Conservation (phyloP, 2,797 vertebrate genomes). For the Rachycentron canadum region DNA sequence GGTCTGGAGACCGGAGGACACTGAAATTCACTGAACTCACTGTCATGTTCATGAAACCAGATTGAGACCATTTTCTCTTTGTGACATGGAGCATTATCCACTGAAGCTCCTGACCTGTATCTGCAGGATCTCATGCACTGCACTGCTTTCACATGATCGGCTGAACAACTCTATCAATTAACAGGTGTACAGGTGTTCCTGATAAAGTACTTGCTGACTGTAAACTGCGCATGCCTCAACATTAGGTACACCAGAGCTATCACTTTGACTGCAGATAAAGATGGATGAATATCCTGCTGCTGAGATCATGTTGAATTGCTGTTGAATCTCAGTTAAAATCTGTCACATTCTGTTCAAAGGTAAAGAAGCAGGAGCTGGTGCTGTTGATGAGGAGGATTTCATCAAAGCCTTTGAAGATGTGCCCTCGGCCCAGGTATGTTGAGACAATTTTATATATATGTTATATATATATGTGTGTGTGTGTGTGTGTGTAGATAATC, state of each 20-base stretch:
- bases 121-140: neutral
- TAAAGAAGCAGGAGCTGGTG: constrained; percentile 95
- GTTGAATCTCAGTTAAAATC: neutral
- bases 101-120: neutral
- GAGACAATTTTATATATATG: too few species aligned
- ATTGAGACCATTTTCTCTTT: too few species aligned
- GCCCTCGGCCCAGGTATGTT: constrained; percentile 89
- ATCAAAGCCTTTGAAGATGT: constrained; percentile 97
- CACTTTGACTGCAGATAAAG: neutral
- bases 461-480: too few species aligned
- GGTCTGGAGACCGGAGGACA: too few species aligned
- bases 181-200: neutral
- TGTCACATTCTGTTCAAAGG: constrained; percentile 48
- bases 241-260: neutral
- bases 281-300: neutral
- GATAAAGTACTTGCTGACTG: neutral
- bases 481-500: too few species aligned
- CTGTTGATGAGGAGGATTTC: constrained; percentile 97
- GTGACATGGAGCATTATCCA: too few species aligned
- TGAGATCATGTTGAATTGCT: neutral
- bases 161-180: neutral
- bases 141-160: neutral
- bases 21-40: too few species aligned
- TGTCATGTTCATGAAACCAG: too few species aligned
- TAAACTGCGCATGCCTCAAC: neutral